phyloP scores from a whole-genome alignment of 2,113 vertebrate species.

The Sinocyclocheilus anophthalmus region DNA sequence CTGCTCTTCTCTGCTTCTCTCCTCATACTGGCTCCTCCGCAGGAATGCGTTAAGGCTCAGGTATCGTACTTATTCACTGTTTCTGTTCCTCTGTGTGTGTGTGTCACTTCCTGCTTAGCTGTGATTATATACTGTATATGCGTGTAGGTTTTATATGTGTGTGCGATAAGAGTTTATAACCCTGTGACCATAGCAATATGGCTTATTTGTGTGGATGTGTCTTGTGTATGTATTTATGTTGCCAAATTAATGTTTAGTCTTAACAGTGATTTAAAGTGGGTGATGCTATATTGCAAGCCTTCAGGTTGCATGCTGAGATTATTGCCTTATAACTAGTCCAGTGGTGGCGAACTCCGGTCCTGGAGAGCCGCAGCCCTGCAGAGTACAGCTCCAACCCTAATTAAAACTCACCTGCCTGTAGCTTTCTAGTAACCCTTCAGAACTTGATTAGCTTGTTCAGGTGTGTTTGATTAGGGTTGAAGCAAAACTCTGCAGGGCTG shows the following conservation, averaged over 20 bases:
- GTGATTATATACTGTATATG: constrained; percentile 3
- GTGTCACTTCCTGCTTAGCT: constrained; percentile 29
- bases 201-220: constrained; percentile 19
- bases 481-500: too few relatives aligned
- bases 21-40: constrained; percentile 82
- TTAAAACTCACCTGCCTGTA: too few relatives aligned
- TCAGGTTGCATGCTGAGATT: neutral
- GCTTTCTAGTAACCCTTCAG: too few relatives aligned
- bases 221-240: constrained; percentile 3
- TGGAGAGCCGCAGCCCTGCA: too few relatives aligned
- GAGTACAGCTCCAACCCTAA: too few relatives aligned
- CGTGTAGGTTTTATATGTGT: neutral
- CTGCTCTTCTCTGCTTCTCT: constrained; percentile 87
- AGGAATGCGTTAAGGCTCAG: constrained; percentile 97
- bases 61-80: constrained; percentile 85
- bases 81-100: constrained; percentile 67
- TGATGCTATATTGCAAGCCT: neutral
- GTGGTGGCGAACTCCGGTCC: too few relatives aligned
- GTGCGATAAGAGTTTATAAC: neutral
- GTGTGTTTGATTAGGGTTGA: too few relatives aligned
- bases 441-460: too few relatives aligned
- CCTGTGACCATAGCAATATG: neutral
- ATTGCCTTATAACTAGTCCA: neutral
- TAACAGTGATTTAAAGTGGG: neutral
- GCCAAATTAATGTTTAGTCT: neutral